These are phyloP conservation scores for Actenoides hombroni DNA, from an alignment of 2,113 vertebrate species.

Conservation along the genomic window DNA sequence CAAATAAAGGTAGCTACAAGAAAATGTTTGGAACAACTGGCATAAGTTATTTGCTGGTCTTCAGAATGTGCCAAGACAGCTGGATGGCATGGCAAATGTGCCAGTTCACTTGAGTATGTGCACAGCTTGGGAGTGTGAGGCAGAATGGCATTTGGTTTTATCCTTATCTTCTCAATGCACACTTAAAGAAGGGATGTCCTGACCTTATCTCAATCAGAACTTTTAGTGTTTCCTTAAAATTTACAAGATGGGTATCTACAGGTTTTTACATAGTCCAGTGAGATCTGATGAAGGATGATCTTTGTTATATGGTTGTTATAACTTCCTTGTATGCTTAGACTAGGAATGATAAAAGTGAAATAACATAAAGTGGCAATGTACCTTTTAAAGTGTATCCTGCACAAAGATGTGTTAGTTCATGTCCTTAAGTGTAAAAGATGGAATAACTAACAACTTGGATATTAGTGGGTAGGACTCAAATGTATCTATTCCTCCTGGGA, in stretches of 20 bases:
- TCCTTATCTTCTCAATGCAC: neutral
- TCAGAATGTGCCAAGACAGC: conserved; percentile 2
- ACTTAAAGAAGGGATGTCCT: neutral
- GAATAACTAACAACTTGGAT: neutral
- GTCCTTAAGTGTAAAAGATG: neutral
- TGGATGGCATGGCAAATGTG: neutral
- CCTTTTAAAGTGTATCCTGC: neutral
- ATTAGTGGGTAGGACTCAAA: neutral
- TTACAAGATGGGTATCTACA: neutral
- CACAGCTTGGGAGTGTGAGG: neutral
- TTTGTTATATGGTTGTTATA: neutral
- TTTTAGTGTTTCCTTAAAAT: neutral
- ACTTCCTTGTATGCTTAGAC: neutral
- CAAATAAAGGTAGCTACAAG: neutral
- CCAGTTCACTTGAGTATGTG: neutral
- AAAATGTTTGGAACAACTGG: neutral
- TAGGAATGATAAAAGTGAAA: neutral
- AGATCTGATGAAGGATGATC: neutral
- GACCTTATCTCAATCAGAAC: neutral
- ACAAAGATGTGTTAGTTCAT: neutral
- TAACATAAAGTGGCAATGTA: neutral
- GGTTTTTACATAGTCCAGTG: neutral
- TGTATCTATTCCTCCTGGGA: neutral
- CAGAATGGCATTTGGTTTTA: neutral
- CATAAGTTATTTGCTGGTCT: neutral